phyloP scores from a whole-genome alignment of 2,797 vertebrate species.

The Clarias pachynema region DNA sequence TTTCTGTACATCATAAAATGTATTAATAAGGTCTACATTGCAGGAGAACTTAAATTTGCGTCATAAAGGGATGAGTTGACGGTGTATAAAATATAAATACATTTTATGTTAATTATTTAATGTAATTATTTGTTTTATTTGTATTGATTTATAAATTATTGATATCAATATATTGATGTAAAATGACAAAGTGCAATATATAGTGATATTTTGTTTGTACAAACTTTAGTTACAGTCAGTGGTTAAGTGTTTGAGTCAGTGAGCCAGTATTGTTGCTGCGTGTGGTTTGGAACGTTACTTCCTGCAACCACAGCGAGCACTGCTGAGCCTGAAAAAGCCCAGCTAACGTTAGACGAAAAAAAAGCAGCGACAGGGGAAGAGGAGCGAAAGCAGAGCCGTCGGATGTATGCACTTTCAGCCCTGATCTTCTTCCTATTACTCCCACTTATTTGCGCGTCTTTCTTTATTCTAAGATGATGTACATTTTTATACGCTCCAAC shows the following conservation, averaged over 20 bases:
- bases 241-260: neutral
- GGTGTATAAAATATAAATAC: neutral
- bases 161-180: neutral
- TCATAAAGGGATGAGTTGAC: neutral
- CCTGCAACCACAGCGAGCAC: slow-evolving; percentile 76
- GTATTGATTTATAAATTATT: neutral
- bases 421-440: slow-evolving; percentile 55
- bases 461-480: slow-evolving; percentile 55
- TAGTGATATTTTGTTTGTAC: neutral
- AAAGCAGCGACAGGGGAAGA: slow-evolving; percentile 70
- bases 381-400: slow-evolving; percentile 68
- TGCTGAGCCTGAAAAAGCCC: slow-evolving; percentile 77
- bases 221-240: neutral
- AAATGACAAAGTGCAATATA: neutral
- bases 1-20: neutral
- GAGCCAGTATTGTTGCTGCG: slow-evolving; percentile 6
- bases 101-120: neutral
- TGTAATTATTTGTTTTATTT: neutral
- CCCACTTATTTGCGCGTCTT: slow-evolving; percentile 15
- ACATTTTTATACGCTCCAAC: slow-evolving; percentile 46
- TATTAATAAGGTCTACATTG: neutral
- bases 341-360: slow-evolving; percentile 71
- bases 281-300: slow-evolving; percentile 63
- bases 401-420: slow-evolving; percentile 72
- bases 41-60: neutral